Conservation (phyloP, 1,140 invertebrate species). For the Carposina sasakii region DNA sequence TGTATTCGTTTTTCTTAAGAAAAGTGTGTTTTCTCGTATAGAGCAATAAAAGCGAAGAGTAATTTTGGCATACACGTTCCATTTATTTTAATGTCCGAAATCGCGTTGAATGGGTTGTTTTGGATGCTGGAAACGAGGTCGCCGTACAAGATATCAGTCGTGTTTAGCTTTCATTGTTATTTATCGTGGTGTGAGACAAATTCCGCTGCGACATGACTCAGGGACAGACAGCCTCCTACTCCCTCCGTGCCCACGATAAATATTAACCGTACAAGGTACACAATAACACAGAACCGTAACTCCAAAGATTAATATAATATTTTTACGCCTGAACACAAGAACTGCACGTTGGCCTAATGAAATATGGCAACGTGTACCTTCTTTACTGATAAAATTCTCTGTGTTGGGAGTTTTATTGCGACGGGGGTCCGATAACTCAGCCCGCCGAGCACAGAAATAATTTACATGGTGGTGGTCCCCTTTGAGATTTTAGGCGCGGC, state of each 20-base stretch:
- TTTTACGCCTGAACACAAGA: slow-evolving; percentile 48
- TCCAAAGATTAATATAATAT: slow-evolving; percentile 59
- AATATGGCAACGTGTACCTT: slow-evolving; percentile 57
- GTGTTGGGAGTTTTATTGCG: slow-evolving; percentile 54
- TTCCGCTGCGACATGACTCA: slow-evolving; percentile 27
- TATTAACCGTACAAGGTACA: slow-evolving; percentile 40
- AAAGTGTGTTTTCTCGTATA: too few relatives aligned
- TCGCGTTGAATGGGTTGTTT: too few relatives aligned
- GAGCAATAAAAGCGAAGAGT: too few relatives aligned
- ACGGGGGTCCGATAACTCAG: slow-evolving; percentile 50
- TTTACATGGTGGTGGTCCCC: slow-evolving; percentile 54
- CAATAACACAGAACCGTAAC: slow-evolving; percentile 43
- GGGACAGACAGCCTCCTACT: slow-evolving; percentile 30
- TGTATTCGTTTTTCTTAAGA: too few relatives aligned
- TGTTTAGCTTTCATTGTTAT: too few relatives aligned
- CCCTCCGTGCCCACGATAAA: slow-evolving; percentile 38
- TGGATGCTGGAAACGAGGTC: too few relatives aligned
- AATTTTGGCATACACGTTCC: too few relatives aligned
- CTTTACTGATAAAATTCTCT: slow-evolving; percentile 54
- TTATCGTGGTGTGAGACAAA: slow-evolving; percentile 31
- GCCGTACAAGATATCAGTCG: too few relatives aligned
- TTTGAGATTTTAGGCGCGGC: slow-evolving; percentile 39
- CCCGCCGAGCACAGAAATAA: slow-evolving; percentile 45
- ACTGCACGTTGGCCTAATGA: slow-evolving; percentile 50
- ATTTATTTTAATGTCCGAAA: too few relatives aligned